Evolutionary conservation across 1,140 invertebrate species (phyloP).

Genomic region (Drosophila mauritiana): DNA sequence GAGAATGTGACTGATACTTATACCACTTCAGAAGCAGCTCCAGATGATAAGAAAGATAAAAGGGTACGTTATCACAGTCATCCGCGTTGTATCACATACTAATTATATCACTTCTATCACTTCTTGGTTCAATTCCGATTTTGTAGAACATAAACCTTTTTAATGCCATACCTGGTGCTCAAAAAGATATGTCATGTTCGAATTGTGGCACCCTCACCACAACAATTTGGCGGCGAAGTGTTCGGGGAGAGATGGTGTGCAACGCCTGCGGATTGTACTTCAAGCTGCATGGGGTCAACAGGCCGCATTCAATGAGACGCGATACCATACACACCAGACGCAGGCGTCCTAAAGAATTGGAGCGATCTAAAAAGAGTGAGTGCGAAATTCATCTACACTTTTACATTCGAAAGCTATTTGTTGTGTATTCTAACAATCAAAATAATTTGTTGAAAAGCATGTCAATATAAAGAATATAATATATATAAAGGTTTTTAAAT

Average conservation of each 20-base stretch:
- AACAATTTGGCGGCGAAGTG: constrained; percentile 96
- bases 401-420: not conserved
- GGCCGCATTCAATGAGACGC: constrained; percentile 97
- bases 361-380: constrained; percentile 85
- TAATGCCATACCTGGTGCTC: constrained; percentile 63
- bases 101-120: not conserved
- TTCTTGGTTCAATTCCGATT: not conserved
- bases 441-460: not conserved
- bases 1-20: constrained; percentile 53
- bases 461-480: too few relatives aligned
- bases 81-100: not conserved
- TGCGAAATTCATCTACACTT: not conserved
- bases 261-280: constrained; percentile 97
- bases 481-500: too few relatives aligned
- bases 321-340: constrained; percentile 98
- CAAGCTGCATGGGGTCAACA: constrained; percentile 95
- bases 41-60: constrained; percentile 68
- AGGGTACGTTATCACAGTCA: constrained; percentile 35
- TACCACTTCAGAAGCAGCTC: constrained; percentile 48
- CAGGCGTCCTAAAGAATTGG: constrained; percentile 92
- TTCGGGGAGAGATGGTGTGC: constrained; percentile 95
- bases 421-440: too few relatives aligned
- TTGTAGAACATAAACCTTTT: constrained; percentile 50
- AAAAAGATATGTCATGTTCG: constrained; percentile 91
- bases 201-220: constrained; percentile 95